Evolutionary conservation across 2,113 vertebrate species (phyloP), one percentile per base, ranked within the genome.

Genomic region (Gobio gobio): DNA sequence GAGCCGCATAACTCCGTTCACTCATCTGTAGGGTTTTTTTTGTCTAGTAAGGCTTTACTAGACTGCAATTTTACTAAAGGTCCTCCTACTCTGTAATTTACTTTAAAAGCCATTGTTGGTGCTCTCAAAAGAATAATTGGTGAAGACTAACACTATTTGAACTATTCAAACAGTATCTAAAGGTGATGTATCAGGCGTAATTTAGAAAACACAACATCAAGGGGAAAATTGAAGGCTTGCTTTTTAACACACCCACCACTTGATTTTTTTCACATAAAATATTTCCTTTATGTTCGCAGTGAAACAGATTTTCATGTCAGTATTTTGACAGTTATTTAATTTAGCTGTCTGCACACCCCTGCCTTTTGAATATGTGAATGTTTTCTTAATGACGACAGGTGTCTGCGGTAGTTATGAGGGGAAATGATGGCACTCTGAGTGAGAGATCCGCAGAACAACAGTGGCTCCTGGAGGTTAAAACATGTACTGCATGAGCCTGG

Each of bases 381-480:
- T 82, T 83, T 78, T 58, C 36, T 33, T 77, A 83, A 90, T 82
- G 49, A 58, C 47, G 78, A 89, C 89, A 89, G 90, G 87, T 88
- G 40, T 79, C 72, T 40, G 74, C 3, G 76, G 36, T 85, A 33
- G 66, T 87, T 45, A 84, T 85, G 29, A 59, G 56, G 64, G n/a
- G 40, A 26, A 20, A 26, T 49, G 22, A 79, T 26, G 33, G 9
- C 13, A 70, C 45, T 68, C 33, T 83, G 49, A 13, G 45, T 22
- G 40, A 49, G 56, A 29, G 9, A 8, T 54, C 0, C n/a, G 64
- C 63, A 88, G 90, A 89, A 20, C 92, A 91, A 93, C 90, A 93
- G 18, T 92, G 92, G 88, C 92, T 92, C 90, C 94, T 92, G 47
- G 83, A 93, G 94, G 86, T 22, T 14, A 14, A 7, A 66, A 2